Conservation (phyloP, 2,888 invertebrate species). For the Arge pagana region DNA sequence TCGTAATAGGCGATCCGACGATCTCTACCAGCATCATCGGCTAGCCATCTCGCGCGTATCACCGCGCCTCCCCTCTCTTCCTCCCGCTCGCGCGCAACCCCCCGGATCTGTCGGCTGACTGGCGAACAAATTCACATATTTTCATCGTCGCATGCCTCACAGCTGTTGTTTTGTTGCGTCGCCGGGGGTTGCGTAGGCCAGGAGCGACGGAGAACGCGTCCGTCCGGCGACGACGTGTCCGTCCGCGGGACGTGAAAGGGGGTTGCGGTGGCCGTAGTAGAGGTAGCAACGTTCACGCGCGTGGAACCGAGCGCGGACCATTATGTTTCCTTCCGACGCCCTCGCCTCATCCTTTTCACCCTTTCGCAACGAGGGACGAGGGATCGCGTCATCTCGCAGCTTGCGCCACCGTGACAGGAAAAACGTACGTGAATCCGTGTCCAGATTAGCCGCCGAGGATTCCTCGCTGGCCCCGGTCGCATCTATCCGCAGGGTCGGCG, state of each 20-base stretch:
- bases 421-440: too few relatives aligned
- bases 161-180: constrained; percentile 56
- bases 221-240: constrained; percentile 31
- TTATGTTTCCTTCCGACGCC: constrained; percentile 43
- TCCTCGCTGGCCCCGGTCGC: background rate
- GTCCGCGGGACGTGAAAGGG: constrained; percentile 38
- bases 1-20: constrained; percentile 15
- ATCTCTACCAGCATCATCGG: constrained; percentile 8
- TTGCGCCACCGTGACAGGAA: constrained; percentile 47
- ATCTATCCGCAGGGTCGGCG: constrained; percentile 9
- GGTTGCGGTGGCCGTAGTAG: constrained; percentile 43
- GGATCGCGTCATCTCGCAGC: constrained; percentile 45
- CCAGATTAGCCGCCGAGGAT: constrained; percentile 14
- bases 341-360: constrained; percentile 15
- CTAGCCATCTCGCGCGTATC: too few relatives aligned
- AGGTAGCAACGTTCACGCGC: constrained; percentile 46
- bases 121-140: constrained; percentile 32
- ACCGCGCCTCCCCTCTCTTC: too few relatives aligned
- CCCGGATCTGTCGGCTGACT: background rate
- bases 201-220: constrained; percentile 39
- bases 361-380: constrained; percentile 3
- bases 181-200: constrained; percentile 39
- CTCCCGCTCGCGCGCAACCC: too few relatives aligned
- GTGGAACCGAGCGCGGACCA: constrained; percentile 46
- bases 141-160: constrained; percentile 46